Evolutionary conservation across 2,113 vertebrate genomes (phyloP).

Genomic region (Notarius quadriscutis): DNA sequence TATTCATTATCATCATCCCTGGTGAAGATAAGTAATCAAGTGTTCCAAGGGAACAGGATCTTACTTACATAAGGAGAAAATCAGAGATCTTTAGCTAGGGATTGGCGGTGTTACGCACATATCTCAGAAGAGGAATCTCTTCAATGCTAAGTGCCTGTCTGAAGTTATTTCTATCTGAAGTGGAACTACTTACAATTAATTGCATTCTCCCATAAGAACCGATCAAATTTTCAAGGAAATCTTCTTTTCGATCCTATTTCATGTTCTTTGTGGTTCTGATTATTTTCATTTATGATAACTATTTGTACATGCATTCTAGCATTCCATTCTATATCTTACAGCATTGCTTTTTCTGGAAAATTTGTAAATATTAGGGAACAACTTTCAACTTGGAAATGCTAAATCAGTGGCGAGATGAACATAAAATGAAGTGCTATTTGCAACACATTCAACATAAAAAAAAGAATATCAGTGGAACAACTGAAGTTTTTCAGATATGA

Average conservation of each 20-base stretch:
- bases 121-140: constrained; percentile 2
- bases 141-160: constrained; percentile 18
- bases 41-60: neutral
- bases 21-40: neutral
- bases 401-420: neutral
- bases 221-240: neutral
- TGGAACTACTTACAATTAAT: constrained; percentile 23
- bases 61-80: neutral
- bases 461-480: neutral
- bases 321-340: neutral
- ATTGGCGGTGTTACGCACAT: constrained; percentile 5
- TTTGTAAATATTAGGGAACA: neutral
- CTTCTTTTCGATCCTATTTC: constrained; percentile 4
- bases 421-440: neutral
- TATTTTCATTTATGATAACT: neutral
- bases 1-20: neutral
- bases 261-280: neutral
- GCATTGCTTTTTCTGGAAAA: neutral
- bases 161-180: constrained; percentile 30
- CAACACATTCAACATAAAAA: neutral
- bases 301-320: neutral
- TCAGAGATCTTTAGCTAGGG: neutral
- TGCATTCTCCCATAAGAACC: constrained; percentile 10
- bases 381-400: neutral
- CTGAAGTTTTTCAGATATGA: neutral